Conservation (phyloP, 2,888 invertebrate genomes). For the Danaus chrysippus region DNA sequence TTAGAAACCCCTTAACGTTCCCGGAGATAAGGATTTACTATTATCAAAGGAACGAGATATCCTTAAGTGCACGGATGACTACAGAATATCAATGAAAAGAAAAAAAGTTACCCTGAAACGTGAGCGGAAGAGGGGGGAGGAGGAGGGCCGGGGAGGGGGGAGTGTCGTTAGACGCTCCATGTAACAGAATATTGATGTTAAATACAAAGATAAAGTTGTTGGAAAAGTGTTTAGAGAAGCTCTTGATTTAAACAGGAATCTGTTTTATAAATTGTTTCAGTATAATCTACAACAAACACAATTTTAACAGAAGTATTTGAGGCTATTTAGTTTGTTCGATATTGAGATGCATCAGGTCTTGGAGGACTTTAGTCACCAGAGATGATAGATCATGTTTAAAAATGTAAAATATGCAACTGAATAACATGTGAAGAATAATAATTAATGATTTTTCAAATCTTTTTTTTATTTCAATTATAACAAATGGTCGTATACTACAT, state of each 20-base stretch:
- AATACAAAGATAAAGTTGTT: conserved; percentile 22
- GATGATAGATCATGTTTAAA: too few species aligned
- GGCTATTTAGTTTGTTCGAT: too few species aligned
- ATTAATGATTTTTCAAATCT: too few species aligned
- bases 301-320: too few species aligned
- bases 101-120: conserved; percentile 24
- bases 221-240: background rate
- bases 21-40: background rate
- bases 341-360: too few species aligned
- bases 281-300: too few species aligned
- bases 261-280: too few species aligned
- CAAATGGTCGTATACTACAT: background rate
- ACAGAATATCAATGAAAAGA: conserved; percentile 21
- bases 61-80: conserved; percentile 16
- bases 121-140: conserved; percentile 18
- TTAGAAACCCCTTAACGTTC: conserved; percentile 9
- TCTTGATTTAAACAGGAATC: too few species aligned
- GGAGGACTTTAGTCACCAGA: too few species aligned
- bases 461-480: background rate
- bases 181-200: conserved; percentile 16
- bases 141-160: too few species aligned
- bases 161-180: conserved; percentile 27
- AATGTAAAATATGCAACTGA: too few species aligned
- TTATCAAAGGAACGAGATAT: conserved; percentile 10
- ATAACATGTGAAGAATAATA: too few species aligned